A percentile compares a stretch with the other conserved stretches of the same genome.
Evolutionary conservation across 2,113 vertebrate species (phyloP).

Genomic region (Chrysochloris asiatica): DNA sequence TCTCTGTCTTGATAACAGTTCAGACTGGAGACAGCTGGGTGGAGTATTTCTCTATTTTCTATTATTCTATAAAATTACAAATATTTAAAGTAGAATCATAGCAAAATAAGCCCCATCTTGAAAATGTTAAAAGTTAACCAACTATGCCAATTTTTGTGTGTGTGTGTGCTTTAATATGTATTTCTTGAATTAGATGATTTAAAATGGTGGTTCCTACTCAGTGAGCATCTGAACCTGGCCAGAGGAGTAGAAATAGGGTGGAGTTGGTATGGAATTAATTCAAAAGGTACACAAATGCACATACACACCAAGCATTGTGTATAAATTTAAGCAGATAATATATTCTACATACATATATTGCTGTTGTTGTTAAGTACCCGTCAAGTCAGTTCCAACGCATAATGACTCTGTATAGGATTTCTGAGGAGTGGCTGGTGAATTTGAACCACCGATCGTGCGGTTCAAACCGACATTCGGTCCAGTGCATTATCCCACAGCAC

Average conservation of each 20-base stretch:
- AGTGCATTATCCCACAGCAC: no score
- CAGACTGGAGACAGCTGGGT: neutral
- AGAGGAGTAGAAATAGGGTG: neutral
- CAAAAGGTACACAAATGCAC: neutral
- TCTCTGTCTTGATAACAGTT: neutral
- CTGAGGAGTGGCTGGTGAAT: no score
- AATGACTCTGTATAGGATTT: no score
- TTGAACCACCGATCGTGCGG: no score
- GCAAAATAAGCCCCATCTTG: neutral
- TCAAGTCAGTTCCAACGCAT: no score
- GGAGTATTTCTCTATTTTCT: neutral
- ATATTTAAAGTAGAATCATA: conserved; percentile 3
- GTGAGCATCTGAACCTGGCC: neutral
- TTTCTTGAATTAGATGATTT: neutral
- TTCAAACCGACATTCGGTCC: no score
- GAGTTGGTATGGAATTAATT: neutral
- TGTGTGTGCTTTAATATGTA: no score
- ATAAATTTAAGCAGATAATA: neutral
- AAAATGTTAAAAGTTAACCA: neutral
- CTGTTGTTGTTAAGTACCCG: no score
- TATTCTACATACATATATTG: neutral
- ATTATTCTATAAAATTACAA: conserved; percentile 6
- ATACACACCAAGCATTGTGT: neutral
- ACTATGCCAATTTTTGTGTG: neutral
- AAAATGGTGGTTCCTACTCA: neutral